Evolutionary conservation across 2,888 invertebrate species (phyloP), one percentile per base, ranked within the genome.

Genomic region (Keiferia lycopersicella): DNA sequence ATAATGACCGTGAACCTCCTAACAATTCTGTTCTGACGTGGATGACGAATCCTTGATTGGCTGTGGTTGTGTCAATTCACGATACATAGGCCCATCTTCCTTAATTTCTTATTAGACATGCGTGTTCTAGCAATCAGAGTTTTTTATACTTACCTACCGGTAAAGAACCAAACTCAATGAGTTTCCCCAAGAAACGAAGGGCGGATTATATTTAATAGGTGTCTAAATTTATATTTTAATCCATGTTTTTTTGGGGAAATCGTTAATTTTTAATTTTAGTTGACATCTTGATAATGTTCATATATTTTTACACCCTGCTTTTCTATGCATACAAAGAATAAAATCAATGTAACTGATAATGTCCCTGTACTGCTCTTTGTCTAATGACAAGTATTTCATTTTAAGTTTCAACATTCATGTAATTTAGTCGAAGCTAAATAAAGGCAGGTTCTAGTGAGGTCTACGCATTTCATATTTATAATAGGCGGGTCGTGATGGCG

Each of bases 1-100:
- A 78, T 74, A 74, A 67, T 78, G 83, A 78, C 87, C 88, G 73
- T 87, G 87, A 87, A 84, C 82, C 79, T 80, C 82, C 79, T 80
- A 79, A 77, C 70, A 72, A 71, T 74, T 73, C 69, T 71, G 48
- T 74, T 73, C 69, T 71, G 48, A 74, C 78, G 75, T 80, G 73
- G 68, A 71, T 75, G 68, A 74, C 70, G 71, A 78, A 73, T 76
- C 76, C 76, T 81, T 71, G 69, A 71, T 70, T 69, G 62, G 57
- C 67, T 65, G 71, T 34, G 18, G 50, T 50, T 59, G 26, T 45
- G 26, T 60, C 45, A 26, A 22, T 45, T 22, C 20, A 64, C 45
- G 66, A 71, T 70, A 67, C 26, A 26, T 26, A 48, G 45, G 26
- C 62, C 38, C 45, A 58, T 62, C 53, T 61, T 61, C 34, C 51